Evolutionary conservation across 2,797 vertebrate species (phyloP).

Genomic region (Crypturellus tataupa): DNA sequence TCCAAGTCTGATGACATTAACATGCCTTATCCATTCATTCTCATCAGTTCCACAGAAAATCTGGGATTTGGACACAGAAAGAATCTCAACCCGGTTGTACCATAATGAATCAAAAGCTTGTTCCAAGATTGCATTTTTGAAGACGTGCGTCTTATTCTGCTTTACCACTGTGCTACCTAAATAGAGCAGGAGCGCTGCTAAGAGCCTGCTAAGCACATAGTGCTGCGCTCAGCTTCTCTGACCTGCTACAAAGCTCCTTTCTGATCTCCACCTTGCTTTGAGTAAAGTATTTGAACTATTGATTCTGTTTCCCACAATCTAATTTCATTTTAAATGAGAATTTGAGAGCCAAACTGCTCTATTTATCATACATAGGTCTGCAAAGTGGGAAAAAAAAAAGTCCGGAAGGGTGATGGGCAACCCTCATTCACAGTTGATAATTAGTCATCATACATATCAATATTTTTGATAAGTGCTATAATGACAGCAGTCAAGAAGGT

Average conservation of each 20-base stretch:
- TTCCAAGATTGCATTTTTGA: not conserved
- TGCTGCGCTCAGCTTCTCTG: fast-evolving
- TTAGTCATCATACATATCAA: not conserved
- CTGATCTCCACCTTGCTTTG: not conserved
- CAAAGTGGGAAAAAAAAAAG: not conserved
- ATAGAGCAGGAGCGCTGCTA: not conserved
- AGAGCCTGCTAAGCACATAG: not conserved
- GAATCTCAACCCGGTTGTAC: not conserved
- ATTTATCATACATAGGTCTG: not conserved
- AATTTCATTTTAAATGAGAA: constrained; percentile 56
- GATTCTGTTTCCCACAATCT: constrained; percentile 30
- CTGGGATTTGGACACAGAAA: not conserved
- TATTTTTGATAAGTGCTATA: not conserved
- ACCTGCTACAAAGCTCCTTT: not conserved
- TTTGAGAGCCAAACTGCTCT: not conserved
- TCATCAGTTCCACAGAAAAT: not conserved
- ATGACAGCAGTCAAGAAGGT: constrained; percentile 19
- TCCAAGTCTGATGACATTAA: not conserved
- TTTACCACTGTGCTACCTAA: not conserved
- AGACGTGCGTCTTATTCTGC: not conserved
- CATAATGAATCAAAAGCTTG: not conserved
- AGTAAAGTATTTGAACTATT: not conserved
- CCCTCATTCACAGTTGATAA: not conserved
- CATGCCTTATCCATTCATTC: not conserved
- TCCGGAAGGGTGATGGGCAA: not conserved